These are phyloP conservation scores for Neolamprologus longior DNA, from an alignment of 2,113 vertebrate genomes.

Conservation along the genomic window DNA sequence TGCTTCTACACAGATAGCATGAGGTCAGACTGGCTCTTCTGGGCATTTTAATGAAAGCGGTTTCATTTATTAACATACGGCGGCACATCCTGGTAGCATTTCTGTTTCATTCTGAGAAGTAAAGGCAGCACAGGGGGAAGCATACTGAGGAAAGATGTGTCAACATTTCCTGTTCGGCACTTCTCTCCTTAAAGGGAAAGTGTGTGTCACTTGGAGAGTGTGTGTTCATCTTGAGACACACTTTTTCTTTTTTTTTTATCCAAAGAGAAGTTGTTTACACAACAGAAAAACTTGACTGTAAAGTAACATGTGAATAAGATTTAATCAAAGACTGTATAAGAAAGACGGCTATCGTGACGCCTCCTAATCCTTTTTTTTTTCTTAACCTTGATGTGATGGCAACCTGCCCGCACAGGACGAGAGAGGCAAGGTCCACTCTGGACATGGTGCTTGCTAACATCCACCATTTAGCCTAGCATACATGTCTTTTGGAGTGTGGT, in stretches of 20 bases:
- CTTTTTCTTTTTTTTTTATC: not conserved
- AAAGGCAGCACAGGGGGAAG: constrained; percentile 31
- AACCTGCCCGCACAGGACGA: not conserved
- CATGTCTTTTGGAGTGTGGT: not conserved
- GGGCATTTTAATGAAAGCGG: not conserved
- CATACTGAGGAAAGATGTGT: constrained; percentile 40
- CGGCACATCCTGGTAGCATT: not conserved
- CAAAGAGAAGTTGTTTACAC: not conserved
- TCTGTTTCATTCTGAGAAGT: constrained; percentile 41
- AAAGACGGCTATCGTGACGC: rapidly evolving
- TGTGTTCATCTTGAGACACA: not conserved
- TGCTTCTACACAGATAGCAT: rapidly evolving
- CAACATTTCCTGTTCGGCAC: constrained; percentile 48
- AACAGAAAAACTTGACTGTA: not conserved
- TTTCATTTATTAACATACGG: not conserved
- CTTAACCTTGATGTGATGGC: not conserved
- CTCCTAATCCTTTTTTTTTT: not conserved
- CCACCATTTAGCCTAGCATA: not conserved
- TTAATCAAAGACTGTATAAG: not conserved
- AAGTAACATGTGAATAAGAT: not conserved
- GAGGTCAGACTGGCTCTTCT: not conserved
- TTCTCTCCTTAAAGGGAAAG: constrained; percentile 40
- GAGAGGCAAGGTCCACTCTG: not conserved
- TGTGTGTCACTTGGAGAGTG: constrained; percentile 17
- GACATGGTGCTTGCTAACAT: not conserved